phyloP scores from a whole-genome alignment of 1,140 invertebrate genomes.

The Pogonus chalceus region DNA sequence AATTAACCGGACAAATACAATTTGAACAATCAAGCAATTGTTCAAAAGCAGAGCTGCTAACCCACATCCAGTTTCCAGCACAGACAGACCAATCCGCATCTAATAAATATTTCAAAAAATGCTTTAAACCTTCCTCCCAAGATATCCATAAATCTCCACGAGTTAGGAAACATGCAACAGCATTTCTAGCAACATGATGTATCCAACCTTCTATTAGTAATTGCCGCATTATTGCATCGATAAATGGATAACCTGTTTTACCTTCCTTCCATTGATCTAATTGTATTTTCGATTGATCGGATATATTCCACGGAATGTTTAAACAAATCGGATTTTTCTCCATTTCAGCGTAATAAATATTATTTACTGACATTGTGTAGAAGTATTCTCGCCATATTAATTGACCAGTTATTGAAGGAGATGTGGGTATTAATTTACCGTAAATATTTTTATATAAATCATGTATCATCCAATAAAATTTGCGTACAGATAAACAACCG shows the following conservation, averaged over 20 bases:
- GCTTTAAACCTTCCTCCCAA: slow-evolving; percentile 92
- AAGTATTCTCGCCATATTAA: slow-evolving; percentile 86
- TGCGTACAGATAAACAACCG: slow-evolving; percentile 73
- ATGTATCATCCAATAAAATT: slow-evolving; percentile 77
- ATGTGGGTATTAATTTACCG: slow-evolving; percentile 66
- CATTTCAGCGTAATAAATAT: slow-evolving; percentile 84
- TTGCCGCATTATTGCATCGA: slow-evolving; percentile 88
- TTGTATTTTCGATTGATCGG: slow-evolving; percentile 50
- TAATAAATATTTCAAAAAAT: slow-evolving; percentile 79
- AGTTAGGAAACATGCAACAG: slow-evolving; percentile 82
- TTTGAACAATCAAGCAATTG: slow-evolving; percentile 83
- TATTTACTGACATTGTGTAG: slow-evolving; percentile 78
- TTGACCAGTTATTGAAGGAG: slow-evolving; percentile 64
- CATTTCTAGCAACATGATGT: slow-evolving; percentile 77
- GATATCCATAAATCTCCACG: slow-evolving; percentile 83
- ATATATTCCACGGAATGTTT: slow-evolving; percentile 86
- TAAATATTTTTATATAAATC: slow-evolving; percentile 80
- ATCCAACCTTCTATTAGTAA: slow-evolving; percentile 83
- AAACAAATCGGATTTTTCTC: slow-evolving; percentile 82
- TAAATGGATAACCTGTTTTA: slow-evolving; percentile 85
- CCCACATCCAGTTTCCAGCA: slow-evolving; percentile 89
- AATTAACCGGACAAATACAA: slow-evolving; percentile 65
- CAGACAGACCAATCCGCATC: slow-evolving; percentile 92
- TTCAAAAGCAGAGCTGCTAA: slow-evolving; percentile 84
- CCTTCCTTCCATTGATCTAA: slow-evolving; percentile 83